These are phyloP conservation scores for Drosophila santomea DNA, from an alignment of 1,140 invertebrate species.

Conservation along the genomic window DNA sequence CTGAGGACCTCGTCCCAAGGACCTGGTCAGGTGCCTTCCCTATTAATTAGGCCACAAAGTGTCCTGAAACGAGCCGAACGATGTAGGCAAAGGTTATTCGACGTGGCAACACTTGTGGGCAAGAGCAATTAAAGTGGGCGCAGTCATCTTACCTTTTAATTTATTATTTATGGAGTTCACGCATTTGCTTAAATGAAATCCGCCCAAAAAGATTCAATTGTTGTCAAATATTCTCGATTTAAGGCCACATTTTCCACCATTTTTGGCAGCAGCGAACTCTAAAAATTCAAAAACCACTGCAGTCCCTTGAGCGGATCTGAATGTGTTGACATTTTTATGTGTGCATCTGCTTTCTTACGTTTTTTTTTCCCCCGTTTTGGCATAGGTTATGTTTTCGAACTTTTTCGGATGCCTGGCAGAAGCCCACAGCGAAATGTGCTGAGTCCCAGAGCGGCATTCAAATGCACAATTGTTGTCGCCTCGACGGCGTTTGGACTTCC, in stretches of 20 bases:
- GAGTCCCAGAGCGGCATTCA: conserved; percentile 66
- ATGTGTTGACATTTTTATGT: conserved; percentile 59
- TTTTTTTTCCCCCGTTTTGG: conserved; percentile 1
- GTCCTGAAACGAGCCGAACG: conserved; percentile 37
- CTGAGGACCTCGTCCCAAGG: conserved; percentile 26
- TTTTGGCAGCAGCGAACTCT: conserved; percentile 24
- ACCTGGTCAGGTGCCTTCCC: conserved; percentile 48
- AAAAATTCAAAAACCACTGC: conserved; percentile 34
- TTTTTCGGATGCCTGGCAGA: conserved; percentile 41
- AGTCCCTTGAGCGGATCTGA: conserved; percentile 44
- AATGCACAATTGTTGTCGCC: conserved; percentile 81
- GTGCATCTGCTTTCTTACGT: conserved; percentile 6
- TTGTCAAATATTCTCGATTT: conserved; percentile 3
- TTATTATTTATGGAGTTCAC: not conserved
- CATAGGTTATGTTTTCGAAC: conserved; percentile 35
- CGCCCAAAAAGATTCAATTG: too few relatives aligned
- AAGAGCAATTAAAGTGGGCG: not conserved
- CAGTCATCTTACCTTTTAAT: conserved; percentile 5
- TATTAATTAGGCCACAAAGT: conserved; percentile 63
- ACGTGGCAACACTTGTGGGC: not conserved
- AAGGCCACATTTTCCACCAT: not conserved
- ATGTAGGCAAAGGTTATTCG: not conserved
- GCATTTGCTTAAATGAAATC: not conserved
- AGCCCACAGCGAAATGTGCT: conserved; percentile 47
- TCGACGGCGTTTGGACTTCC: conserved; percentile 45